Percentiles rank a stretch among this genome's conserved stretches.
Evolutionary conservation across 2,888 invertebrate genomes (phyloP).

Genomic region (Ichneumoninae sp.): DNA sequence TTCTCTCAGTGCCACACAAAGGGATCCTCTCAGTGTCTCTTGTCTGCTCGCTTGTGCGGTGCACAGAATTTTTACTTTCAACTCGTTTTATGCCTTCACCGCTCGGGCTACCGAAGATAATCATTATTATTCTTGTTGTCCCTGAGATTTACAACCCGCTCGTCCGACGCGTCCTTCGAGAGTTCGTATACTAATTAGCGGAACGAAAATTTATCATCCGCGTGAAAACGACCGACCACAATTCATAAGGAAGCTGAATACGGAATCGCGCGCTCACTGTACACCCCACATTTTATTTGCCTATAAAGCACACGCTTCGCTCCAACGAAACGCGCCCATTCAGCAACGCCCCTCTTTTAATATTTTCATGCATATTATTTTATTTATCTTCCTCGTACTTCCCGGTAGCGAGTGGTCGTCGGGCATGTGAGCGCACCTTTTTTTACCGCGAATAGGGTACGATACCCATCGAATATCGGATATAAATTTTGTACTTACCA

Average conservation of each 20-base stretch:
- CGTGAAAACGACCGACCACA: conserved; percentile 45
- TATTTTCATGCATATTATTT: conserved; percentile 2
- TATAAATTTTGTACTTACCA: conserved; percentile 38
- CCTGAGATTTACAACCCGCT: conserved; percentile 62
- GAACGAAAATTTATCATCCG: conserved; percentile 60
- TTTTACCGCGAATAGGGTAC: not conserved
- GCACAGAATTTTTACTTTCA: conserved; percentile 37
- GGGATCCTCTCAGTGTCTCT: conserved; percentile 57
- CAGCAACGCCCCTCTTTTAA: conserved; percentile 24
- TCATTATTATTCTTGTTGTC: conserved; percentile 65
- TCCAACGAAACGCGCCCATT: conserved; percentile 1
- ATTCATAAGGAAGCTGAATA: conserved; percentile 33
- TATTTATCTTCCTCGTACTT: not conserved
- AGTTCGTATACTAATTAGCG: conserved; percentile 60
- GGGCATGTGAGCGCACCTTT: not conserved
- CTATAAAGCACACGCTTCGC: conserved; percentile 36
- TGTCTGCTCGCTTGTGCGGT: conserved; percentile 22
- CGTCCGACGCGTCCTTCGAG: conserved; percentile 34
- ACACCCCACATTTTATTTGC: conserved; percentile 36
- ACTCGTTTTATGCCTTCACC: conserved; percentile 25
- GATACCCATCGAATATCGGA: not conserved
- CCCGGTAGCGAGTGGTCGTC: no score
- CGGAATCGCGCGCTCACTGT: not conserved
- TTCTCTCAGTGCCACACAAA: conserved; percentile 51
- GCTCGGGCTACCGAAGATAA: conserved; percentile 45